Percentiles rank a stretch among this genome's conserved stretches.
phyloP scores from a whole-genome alignment of 2,113 vertebrate genomes.

The Pleuronectes platessa region DNA sequence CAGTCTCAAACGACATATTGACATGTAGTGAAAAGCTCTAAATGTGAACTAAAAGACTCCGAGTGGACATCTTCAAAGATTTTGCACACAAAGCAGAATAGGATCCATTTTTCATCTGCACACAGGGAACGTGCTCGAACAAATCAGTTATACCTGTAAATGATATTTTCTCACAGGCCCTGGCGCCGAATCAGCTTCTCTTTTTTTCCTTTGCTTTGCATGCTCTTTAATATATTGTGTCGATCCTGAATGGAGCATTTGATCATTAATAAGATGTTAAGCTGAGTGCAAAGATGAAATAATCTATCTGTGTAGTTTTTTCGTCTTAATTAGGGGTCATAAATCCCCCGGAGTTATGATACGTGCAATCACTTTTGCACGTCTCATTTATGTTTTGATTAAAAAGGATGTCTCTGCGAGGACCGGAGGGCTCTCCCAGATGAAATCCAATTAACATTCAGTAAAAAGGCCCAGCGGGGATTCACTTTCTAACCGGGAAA shows the following conservation, averaged over 20 bases:
- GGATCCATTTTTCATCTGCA: neutral
- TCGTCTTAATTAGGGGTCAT: slow-evolving; percentile 55
- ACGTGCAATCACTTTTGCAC: slow-evolving; percentile 52
- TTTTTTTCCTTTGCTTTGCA: neutral
- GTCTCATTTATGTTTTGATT: slow-evolving; percentile 72
- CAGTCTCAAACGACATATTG: neutral
- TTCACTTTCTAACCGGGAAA: slow-evolving; percentile 56
- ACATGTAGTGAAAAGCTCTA: no score
- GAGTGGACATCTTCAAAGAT: neutral
- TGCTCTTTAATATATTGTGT: slow-evolving; percentile 1
- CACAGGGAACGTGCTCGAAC: neutral
- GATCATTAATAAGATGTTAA: slow-evolving; percentile 53
- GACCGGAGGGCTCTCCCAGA: slow-evolving; percentile 56
- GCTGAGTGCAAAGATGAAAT: slow-evolving; percentile 54
- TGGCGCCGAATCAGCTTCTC: neutral
- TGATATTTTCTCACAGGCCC: neutral
- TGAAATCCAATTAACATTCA: slow-evolving; percentile 71
- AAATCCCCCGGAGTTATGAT: slow-evolving; percentile 56
- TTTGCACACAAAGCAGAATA: neutral
- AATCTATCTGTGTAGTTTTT: slow-evolving; percentile 35
- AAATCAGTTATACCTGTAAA: neutral
- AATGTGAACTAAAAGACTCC: no score
- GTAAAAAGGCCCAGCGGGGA: slow-evolving; percentile 49
- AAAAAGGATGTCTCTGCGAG: slow-evolving; percentile 63
- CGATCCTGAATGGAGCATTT: slow-evolving; percentile 26